Conservation (phyloP, 64 coral and sea anemone genomes). For the Montipora foliosa region DNA sequence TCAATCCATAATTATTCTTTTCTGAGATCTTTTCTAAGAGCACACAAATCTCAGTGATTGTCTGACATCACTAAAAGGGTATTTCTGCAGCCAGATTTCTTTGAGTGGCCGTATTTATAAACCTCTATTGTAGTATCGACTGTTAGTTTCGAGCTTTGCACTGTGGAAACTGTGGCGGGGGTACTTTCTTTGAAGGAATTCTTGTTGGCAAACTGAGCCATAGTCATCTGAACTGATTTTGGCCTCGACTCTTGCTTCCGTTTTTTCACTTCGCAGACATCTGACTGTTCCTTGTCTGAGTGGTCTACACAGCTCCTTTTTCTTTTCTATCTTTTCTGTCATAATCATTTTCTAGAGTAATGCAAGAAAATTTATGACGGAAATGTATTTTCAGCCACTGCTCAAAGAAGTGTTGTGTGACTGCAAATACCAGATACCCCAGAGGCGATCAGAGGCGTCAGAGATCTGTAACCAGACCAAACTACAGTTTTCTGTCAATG, state of each 20-base stretch:
- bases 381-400: not conserved
- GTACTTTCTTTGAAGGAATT: too few species aligned
- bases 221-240: too few species aligned
- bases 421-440: not conserved
- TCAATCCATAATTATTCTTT: constrained; percentile 14
- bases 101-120: constrained; percentile 7
- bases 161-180: too few species aligned
- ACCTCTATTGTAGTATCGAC: not conserved
- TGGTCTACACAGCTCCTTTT: constrained; percentile 3
- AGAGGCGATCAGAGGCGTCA: not conserved
- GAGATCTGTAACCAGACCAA: not conserved
- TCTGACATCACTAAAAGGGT: constrained; percentile 9
- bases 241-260: not conserved
- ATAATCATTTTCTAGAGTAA: too few species aligned
- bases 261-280: not conserved
- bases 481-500: too few species aligned
- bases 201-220: too few species aligned
- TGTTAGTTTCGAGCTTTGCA: not conserved
- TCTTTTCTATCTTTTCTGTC: not conserved
- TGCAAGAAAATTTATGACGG: not conserved
- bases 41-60: not conserved
- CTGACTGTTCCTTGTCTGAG: not conserved
- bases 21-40: constrained; percentile 14
- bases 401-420: constrained; percentile 12
- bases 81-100: constrained; percentile 31